Conservation (phyloP, 2,888 invertebrate genomes). For the Pycnomerus fuliginosus region DNA sequence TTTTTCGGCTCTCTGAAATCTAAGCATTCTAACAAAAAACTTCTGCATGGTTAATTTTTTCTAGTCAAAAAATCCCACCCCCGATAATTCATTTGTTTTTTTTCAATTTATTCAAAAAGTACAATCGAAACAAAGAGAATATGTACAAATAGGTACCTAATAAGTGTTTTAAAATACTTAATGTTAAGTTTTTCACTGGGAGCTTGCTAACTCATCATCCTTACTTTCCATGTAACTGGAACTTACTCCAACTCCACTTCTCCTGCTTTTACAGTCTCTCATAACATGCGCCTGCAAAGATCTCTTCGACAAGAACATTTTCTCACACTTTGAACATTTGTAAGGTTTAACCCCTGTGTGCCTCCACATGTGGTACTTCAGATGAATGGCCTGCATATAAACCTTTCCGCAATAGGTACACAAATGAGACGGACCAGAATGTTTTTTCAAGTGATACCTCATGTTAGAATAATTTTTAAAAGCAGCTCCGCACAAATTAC, state of each 20-base stretch:
- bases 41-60: too few relatives aligned
- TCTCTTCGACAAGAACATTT: conserved; percentile 33
- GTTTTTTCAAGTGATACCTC: conserved; percentile 33
- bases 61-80: too few relatives aligned
- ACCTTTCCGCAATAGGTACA: conserved; percentile 34
- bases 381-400: conserved; percentile 33
- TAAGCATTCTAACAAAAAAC: too few relatives aligned
- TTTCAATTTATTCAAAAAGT: too few relatives aligned
- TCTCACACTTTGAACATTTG: conserved; percentile 34
- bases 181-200: not conserved
- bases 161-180: not conserved
- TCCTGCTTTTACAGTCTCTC: not conserved
- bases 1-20: too few relatives aligned
- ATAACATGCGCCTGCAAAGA: conserved; percentile 29
- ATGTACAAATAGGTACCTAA: too few relatives aligned
- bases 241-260: too few relatives aligned
- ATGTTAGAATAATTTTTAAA: conserved; percentile 32
- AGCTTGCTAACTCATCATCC: too few relatives aligned
- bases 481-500: conserved; percentile 30
- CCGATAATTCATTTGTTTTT: too few relatives aligned
- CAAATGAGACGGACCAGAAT: conserved; percentile 28
- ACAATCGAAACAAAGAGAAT: too few relatives aligned
- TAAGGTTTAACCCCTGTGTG: conserved; percentile 38
- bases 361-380: conserved; percentile 38
- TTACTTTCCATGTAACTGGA: too few relatives aligned